Percentiles rank a stretch among this genome's conserved stretches.
Evolutionary conservation across 2,888 invertebrate species (phyloP).

Genomic region (Coleophora deauratella): DNA sequence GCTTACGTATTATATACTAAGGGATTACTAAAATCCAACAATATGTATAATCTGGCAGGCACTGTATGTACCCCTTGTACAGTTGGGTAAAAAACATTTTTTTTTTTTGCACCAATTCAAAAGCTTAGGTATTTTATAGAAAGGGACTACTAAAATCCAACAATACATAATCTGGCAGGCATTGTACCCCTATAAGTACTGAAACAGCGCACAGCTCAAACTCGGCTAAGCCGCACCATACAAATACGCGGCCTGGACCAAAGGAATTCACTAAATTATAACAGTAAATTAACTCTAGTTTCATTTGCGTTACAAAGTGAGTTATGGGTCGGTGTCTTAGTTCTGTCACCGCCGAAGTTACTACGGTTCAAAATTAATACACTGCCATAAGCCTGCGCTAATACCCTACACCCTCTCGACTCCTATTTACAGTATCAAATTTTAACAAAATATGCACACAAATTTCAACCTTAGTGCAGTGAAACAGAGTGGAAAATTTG

Average conservation of each 20-base stretch:
- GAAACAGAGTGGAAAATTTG: too few relatives aligned
- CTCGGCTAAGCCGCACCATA: conserved; percentile 23
- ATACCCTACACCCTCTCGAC: conserved; percentile 54
- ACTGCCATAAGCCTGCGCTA: conserved; percentile 70
- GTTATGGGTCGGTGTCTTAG: conserved; percentile 72
- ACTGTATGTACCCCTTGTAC: too few relatives aligned
- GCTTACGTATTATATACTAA: too few relatives aligned
- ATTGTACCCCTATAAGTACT: too few relatives aligned
- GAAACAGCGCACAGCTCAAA: neutral
- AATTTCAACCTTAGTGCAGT: conserved; percentile 23
- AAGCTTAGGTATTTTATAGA: too few relatives aligned
- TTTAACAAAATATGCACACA: conserved; percentile 30
- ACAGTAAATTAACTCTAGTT: conserved; percentile 72
- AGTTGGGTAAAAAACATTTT: too few relatives aligned
- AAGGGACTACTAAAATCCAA: too few relatives aligned
- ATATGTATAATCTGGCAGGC: too few relatives aligned
- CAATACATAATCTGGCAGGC: too few relatives aligned
- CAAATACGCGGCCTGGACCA: conserved; percentile 31
- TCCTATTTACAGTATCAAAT: conserved; percentile 66
- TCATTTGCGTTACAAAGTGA: conserved; percentile 72
- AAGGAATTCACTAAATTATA: conserved; percentile 71
- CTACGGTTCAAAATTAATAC: conserved; percentile 75
- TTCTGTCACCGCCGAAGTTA: conserved; percentile 73
- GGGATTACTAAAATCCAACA: too few relatives aligned
- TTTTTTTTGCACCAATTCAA: too few relatives aligned